Evolutionary conservation across 2,888 invertebrate genomes (phyloP).

Genomic region (Eupithecia tripunctaria): DNA sequence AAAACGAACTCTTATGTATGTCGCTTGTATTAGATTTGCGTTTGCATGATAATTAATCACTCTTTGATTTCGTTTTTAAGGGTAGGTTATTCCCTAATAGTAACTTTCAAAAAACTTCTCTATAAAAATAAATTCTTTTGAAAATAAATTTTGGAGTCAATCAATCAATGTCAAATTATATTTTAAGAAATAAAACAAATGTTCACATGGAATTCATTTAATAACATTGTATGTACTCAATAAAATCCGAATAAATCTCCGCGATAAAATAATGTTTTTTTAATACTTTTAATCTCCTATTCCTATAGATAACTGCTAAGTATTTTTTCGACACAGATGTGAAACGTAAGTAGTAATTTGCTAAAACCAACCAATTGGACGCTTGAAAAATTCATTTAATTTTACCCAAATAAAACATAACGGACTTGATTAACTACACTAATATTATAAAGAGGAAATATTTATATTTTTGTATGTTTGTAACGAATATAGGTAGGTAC

Average conservation of each 20-base stretch:
- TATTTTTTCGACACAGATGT: not conserved
- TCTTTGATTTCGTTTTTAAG: too few relatives aligned
- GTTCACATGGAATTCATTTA: slow-evolving; percentile 26
- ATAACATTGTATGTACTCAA: slow-evolving; percentile 23
- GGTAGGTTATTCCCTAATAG: too few relatives aligned
- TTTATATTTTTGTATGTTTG: too few relatives aligned
- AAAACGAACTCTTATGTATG: too few relatives aligned
- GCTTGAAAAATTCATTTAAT: not conserved
- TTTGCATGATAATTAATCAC: too few relatives aligned
- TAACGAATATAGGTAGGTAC: too few relatives aligned
- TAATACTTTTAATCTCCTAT: not conserved
- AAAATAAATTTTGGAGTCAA: not conserved
- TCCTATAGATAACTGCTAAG: not conserved
- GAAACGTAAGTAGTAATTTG: not conserved
- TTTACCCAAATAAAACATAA: too few relatives aligned
- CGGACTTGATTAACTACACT: too few relatives aligned
- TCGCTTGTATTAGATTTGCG: too few relatives aligned
- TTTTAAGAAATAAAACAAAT: slow-evolving; percentile 23
- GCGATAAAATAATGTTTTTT: slow-evolving; percentile 5
- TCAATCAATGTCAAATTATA: not conserved
- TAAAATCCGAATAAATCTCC: slow-evolving; percentile 11
- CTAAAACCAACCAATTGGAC: not conserved
- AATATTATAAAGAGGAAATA: too few relatives aligned
- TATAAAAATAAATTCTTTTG: too few relatives aligned
- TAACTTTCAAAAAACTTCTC: too few relatives aligned